These are phyloP conservation scores for Blennius ocellaris DNA, from an alignment of 2,113 vertebrate species.

Conservation along the genomic window DNA sequence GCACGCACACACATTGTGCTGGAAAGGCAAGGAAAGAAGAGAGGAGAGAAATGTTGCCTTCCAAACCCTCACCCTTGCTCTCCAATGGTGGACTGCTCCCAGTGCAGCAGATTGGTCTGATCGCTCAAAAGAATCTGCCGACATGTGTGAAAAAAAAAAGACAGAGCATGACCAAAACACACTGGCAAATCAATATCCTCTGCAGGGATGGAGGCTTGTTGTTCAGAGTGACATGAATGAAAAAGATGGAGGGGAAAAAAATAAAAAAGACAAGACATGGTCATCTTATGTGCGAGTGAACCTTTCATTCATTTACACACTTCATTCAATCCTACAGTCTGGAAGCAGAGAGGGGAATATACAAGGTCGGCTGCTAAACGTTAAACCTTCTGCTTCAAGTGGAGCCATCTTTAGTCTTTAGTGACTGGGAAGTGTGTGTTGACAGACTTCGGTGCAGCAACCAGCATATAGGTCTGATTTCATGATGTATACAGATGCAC, in stretches of 20 bases:
- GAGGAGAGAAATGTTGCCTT: slow-evolving; percentile 34
- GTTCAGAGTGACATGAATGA: slow-evolving; percentile 46
- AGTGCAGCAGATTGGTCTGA: slow-evolving; percentile 79
- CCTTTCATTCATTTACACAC: slow-evolving; percentile 34
- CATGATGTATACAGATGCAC: background rate
- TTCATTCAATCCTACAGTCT: slow-evolving; percentile 13
- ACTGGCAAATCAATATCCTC: slow-evolving; percentile 56
- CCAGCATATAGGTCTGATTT: background rate
- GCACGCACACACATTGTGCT: slow-evolving; percentile 39
- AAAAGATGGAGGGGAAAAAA: background rate
- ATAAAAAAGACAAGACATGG: slow-evolving; percentile 9
- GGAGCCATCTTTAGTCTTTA: background rate
- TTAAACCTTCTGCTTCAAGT: slow-evolving; percentile 7
- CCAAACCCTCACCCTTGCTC: slow-evolving; percentile 48
- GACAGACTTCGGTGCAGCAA: background rate
- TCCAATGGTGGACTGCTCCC: slow-evolving; percentile 64
- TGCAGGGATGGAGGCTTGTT: slow-evolving; percentile 34
- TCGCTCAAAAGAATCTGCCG: slow-evolving; percentile 72
- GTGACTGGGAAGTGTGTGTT: background rate
- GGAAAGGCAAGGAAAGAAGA: slow-evolving; percentile 28
- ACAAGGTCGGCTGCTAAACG: background rate
- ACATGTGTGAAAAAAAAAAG: slow-evolving; percentile 52
- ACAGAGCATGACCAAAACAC: slow-evolving; percentile 62
- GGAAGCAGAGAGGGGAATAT: background rate
- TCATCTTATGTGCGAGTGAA: background rate